Evolutionary conservation across 2,113 vertebrate genomes (phyloP), one percentile per base, ranked within the genome.

Genomic region (Setophaga kirtlandii): DNA sequence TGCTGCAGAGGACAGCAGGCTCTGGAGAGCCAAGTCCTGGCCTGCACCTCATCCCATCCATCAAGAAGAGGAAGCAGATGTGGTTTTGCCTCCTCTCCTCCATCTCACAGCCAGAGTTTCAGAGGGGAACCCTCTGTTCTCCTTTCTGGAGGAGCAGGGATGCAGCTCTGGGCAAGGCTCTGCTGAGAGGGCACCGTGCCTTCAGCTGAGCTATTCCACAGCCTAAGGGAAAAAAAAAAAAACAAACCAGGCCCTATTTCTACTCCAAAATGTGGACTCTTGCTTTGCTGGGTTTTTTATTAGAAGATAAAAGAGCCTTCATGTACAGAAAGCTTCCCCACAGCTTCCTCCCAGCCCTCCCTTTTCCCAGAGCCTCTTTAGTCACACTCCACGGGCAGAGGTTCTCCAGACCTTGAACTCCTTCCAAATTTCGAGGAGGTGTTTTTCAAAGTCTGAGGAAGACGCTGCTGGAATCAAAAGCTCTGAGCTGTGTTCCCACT

Each of bases 401-500:
- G 71, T 70, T 67, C 89, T 93, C 67, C 81, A 94, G 47, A 83
- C 69, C 69, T 77, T 76, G 74, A 89, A 78, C n/a, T n/a, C 37
- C 55, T 89, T 69, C 79, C 81, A 73, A 5, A 86, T 41, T 65
- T 64, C 49, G 58, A 76, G 44, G 83, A 88, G 50, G 63, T 56
- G 2, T 71, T 83, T 93, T 84, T 87, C 65, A 78, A 86, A 81
- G 56, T 15, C 47, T 33, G 22, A 17, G 37, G n/a, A 53, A 91
- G 87, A 19, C 58, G 10, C 52, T 0, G 1, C 1, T 6, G 44
- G 75, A 74, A 64, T 85, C 64, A 47, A 69, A 88, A 69, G 88
- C 44, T 53, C 28, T 5, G 3, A 19, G 31, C 42, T 56, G 11
- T 10, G 13, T 6, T 91, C 58, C 44, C 78, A 42, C 19, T 20